Conservation (phyloP, 2,888 invertebrate genomes). For the Hypercompe scribonia region DNA sequence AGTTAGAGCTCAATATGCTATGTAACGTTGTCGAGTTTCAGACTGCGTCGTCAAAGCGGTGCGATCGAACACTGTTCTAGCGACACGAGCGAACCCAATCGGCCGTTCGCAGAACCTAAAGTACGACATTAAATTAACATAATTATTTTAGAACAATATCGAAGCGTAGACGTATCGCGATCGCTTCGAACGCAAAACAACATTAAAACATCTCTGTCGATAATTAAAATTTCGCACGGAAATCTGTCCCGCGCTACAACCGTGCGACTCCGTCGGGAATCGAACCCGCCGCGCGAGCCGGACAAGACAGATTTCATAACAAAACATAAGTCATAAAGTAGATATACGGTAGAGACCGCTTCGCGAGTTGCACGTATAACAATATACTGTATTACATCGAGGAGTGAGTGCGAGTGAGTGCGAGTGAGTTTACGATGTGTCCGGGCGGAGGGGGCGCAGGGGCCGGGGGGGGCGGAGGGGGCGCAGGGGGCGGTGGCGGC, state of each 20-base stretch:
- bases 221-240: constrained; percentile 4
- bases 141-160: constrained; percentile 13
- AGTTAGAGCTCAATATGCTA: not conserved
- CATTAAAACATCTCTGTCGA: not conserved
- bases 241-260: constrained; percentile 1
- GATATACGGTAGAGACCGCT: constrained; percentile 11
- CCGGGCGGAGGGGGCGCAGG: no score
- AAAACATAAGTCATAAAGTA: constrained; percentile 1
- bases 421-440: no score
- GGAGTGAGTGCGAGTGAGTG: no score
- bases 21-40: not conserved
- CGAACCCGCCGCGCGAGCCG: not conserved
- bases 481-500: constrained; percentile 41
- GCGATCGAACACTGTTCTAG: not conserved
- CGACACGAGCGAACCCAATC: constrained; percentile 9
- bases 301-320: constrained; percentile 9
- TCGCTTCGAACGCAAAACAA: constrained; percentile 1
- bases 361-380: not conserved
- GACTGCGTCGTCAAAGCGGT: not conserved
- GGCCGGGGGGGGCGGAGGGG: no score
- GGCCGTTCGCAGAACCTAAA: not conserved
- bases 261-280: not conserved
- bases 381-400: no score
- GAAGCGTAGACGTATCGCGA: constrained; percentile 11
- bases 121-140: constrained; percentile 9